phyloP scores from a whole-genome alignment of 2,888 invertebrate species.

The Aplocera efformata region DNA sequence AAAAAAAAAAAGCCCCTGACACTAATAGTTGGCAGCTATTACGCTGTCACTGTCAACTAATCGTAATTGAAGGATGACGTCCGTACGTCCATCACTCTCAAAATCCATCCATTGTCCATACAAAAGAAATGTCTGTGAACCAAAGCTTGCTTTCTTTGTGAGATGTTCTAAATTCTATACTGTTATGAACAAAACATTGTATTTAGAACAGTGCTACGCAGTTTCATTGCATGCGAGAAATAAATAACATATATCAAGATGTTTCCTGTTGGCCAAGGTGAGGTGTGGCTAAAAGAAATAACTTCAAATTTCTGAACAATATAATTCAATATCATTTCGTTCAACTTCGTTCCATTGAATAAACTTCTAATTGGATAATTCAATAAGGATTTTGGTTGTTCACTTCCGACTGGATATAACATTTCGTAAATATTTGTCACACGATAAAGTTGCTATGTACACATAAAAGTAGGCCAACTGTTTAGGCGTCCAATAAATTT shows the following conservation, averaged over 20 bases:
- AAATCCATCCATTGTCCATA: too few species aligned
- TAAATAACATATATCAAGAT: conserved; percentile 27
- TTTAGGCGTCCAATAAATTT: conserved; percentile 10
- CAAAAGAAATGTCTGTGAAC: too few species aligned
- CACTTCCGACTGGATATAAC: too few species aligned
- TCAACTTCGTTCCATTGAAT: background rate
- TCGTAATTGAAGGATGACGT: too few species aligned
- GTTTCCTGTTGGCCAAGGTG: conserved; percentile 34
- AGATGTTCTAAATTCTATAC: conserved; percentile 23
- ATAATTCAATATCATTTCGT: conserved; percentile 1
- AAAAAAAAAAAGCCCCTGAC: too few species aligned
- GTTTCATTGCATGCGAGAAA: conserved; percentile 26
- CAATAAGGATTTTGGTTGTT: background rate
- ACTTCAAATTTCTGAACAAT: conserved; percentile 4
- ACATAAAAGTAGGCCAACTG: conserved; percentile 20
- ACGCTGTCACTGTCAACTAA: too few species aligned
- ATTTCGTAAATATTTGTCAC: conserved; percentile 8
- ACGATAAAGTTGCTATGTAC: conserved; percentile 14
- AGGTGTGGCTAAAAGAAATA: conserved; percentile 21
- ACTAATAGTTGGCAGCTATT: too few species aligned
- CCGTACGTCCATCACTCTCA: too few species aligned
- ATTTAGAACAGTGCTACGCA: conserved; percentile 22
- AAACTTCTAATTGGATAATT: conserved; percentile 2
- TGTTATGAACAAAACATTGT: conserved; percentile 25
- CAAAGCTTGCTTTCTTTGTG: conserved; percentile 27